Evolutionary conservation across 2,888 invertebrate species (phyloP).

Genomic region (Crioceris asparagi): DNA sequence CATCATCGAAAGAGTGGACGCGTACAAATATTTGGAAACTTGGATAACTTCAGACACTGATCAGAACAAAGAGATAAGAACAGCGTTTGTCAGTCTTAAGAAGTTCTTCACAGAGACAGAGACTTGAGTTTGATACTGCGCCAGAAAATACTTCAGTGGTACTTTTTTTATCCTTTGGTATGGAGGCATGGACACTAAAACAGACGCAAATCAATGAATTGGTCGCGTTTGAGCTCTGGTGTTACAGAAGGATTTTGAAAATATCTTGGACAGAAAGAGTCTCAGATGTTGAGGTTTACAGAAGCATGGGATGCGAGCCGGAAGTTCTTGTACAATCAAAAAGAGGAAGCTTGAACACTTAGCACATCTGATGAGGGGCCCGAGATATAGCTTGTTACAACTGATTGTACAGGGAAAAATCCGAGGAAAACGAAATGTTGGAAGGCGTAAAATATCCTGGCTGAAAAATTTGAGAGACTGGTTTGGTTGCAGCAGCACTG

Average conservation of each 20-base stretch:
- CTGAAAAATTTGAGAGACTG: too few species aligned
- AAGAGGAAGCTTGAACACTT: too few species aligned
- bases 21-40: conserved; percentile 7
- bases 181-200: conserved; percentile 5
- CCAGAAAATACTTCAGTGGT: conserved; percentile 4
- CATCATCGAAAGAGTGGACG: conserved; percentile 3
- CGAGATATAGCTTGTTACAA: too few species aligned
- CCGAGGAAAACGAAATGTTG: too few species aligned
- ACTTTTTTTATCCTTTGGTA: conserved; percentile 3
- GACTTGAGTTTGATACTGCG: conserved; percentile 7
- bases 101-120: conserved; percentile 9
- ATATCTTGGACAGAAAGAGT: conserved; percentile 7
- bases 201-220: too few species aligned
- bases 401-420: too few species aligned
- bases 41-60: conserved; percentile 7
- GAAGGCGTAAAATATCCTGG: too few species aligned
- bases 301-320: too few species aligned
- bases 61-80: conserved; percentile 10
- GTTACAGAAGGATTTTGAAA: conserved; percentile 4
- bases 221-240: conserved; percentile 4
- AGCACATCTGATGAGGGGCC: too few species aligned
- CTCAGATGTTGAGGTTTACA: too few species aligned
- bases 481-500: too few species aligned
- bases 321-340: too few species aligned
- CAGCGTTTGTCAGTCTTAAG: conserved; percentile 9